Conservation (phyloP, 2,113 vertebrate species). For the Mesitornis unicolor region DNA sequence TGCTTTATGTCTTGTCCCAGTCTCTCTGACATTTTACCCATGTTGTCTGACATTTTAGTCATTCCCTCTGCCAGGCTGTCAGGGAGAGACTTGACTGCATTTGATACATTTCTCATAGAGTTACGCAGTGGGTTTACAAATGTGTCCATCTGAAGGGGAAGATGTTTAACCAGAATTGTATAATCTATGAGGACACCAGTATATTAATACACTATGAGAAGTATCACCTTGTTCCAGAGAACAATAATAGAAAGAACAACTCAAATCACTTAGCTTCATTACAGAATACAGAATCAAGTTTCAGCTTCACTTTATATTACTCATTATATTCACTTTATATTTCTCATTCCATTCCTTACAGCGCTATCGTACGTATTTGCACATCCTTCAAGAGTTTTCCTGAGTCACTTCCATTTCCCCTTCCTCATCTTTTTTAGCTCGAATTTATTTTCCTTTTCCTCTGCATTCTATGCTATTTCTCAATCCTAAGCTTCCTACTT, state of each 20-base stretch:
- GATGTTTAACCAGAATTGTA: conserved; percentile 68
- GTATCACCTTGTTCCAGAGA: background rate
- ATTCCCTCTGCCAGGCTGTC: conserved; percentile 98
- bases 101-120: conserved; percentile 98
- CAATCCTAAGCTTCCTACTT: background rate
- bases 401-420: background rate
- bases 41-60: conserved; percentile 97
- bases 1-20: conserved; percentile 96
- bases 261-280: background rate
- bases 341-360: background rate
- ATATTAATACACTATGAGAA: conserved; percentile 24
- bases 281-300: background rate
- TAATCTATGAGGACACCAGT: conserved; percentile 48
- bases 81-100: conserved; percentile 93
- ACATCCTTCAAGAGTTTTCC: background rate
- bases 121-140: conserved; percentile 98
- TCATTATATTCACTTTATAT: too few species aligned
- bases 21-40: conserved; percentile 97
- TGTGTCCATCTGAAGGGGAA: conserved; percentile 91
- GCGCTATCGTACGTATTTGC: background rate
- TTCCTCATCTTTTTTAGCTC: background rate
- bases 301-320: background rate
- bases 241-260: background rate
- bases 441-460: conserved; percentile 1
- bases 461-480: background rate